phyloP scores from a whole-genome alignment of 2,888 invertebrate species.

The Drosophila ezoana region DNA sequence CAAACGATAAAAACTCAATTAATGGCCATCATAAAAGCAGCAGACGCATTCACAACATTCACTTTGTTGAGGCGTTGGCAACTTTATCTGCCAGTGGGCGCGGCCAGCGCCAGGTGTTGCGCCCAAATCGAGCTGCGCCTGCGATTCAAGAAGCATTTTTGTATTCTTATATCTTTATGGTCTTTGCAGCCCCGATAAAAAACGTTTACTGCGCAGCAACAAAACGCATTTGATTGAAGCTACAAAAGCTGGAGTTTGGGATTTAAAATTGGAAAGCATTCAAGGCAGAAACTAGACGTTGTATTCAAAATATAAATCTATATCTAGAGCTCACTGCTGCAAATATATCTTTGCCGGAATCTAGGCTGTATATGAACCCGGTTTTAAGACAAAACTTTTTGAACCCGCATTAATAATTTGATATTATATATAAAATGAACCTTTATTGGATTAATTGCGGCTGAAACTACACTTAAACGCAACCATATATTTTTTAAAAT shows the following conservation, averaged over 20 bases:
- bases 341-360: too few relatives aligned
- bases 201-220: neutral
- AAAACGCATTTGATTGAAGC: neutral
- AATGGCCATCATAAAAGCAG: slow-evolving; percentile 55
- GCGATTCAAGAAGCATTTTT: neutral
- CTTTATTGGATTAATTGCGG: too few relatives aligned
- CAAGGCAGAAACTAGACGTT: neutral
- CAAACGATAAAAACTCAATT: slow-evolving; percentile 73
- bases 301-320: too few relatives aligned
- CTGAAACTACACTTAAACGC: too few relatives aligned
- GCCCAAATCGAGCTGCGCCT: neutral
- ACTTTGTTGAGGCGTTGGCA: slow-evolving; percentile 7
- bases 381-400: too few relatives aligned
- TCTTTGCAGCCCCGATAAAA: neutral
- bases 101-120: slow-evolving; percentile 19
- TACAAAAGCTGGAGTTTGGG: too few relatives aligned
- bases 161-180: neutral
- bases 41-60: slow-evolving; percentile 36
- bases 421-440: too few relatives aligned
- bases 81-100: neutral
- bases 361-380: too few relatives aligned
- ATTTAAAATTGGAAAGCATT: neutral
- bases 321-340: too few relatives aligned
- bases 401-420: too few relatives aligned
- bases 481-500: too few relatives aligned